Evolutionary conservation across 2,797 vertebrate species (phyloP).

Genomic region (Sebastes wilsoni): DNA sequence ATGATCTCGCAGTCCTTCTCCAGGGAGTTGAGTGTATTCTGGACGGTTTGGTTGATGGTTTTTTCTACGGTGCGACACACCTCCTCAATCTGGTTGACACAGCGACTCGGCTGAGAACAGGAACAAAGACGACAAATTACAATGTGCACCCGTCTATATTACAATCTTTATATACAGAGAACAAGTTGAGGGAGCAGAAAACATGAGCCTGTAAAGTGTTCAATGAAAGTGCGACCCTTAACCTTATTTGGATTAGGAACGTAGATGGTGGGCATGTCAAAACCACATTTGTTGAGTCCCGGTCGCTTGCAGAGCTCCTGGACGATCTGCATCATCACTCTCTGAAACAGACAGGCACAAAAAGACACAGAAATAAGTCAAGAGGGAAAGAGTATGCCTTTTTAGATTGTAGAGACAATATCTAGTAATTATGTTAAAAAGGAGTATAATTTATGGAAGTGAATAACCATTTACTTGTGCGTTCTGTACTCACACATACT

Average conservation of each 20-base stretch:
- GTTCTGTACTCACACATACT: background rate
- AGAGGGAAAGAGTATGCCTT: background rate
- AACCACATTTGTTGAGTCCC: constrained; percentile 90
- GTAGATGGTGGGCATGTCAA: constrained; percentile 91
- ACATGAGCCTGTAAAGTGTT: fast-evolving
- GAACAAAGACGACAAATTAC: background rate
- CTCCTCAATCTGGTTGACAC: constrained; percentile 88
- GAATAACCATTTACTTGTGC: background rate
- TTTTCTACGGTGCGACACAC: constrained; percentile 86
- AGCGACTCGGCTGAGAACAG: constrained; percentile 82
- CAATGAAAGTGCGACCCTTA: constrained; percentile 22
- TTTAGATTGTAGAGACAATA: background rate
- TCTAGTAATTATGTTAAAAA: background rate
- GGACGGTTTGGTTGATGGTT: constrained; percentile 89
- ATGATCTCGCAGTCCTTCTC: constrained; percentile 88
- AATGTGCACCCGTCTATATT: background rate
- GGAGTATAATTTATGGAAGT: background rate
- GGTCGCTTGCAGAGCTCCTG: constrained; percentile 90
- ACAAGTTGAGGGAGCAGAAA: background rate
- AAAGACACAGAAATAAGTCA: background rate
- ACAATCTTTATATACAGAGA: background rate
- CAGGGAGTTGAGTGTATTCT: constrained; percentile 87
- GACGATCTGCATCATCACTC: constrained; percentile 92
- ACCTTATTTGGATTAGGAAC: constrained; percentile 88
- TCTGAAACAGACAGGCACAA: constrained; percentile 64